phyloP scores from a whole-genome alignment of 2,113 vertebrate species.

The Rhinichthys klamathensis region DNA sequence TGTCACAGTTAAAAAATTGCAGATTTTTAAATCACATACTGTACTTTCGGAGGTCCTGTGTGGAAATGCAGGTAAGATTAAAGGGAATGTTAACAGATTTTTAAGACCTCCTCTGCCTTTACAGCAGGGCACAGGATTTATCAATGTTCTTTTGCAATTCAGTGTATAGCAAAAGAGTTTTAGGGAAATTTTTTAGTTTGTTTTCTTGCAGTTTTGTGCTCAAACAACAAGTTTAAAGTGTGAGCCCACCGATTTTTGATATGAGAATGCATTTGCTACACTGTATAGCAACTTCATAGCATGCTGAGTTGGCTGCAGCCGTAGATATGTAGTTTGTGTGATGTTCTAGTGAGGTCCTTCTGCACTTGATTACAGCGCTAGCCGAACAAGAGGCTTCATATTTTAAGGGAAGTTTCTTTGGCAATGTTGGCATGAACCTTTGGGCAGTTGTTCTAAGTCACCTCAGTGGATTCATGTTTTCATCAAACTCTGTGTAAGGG shows the following conservation, averaged over 20 bases:
- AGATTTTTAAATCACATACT: neutral
- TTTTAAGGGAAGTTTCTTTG: slow-evolving; percentile 63
- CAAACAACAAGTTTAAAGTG: neutral
- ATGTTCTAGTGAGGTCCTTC: slow-evolving; percentile 8
- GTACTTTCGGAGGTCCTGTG: neutral
- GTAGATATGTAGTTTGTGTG: neutral
- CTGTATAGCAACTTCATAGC: neutral
- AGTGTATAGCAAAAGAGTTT: neutral
- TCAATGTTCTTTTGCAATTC: neutral
- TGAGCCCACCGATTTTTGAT: neutral
- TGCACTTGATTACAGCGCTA: neutral
- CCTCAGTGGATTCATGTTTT: slow-evolving; percentile 73
- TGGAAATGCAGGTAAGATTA: neutral
- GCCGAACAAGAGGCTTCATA: slow-evolving; percentile 45
- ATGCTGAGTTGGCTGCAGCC: neutral
- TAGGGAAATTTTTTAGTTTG: neutral
- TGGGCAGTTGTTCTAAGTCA: slow-evolving; percentile 71
- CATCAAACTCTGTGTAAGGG: slow-evolving; percentile 69
- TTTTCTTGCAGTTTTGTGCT: neutral
- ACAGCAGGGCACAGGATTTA: neutral
- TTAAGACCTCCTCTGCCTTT: no score
- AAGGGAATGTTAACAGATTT: neutral
- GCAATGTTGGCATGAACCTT: slow-evolving; percentile 66
- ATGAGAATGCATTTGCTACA: neutral
- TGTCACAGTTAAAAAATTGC: no score